Percentiles rank a stretch among this genome's conserved stretches.
phyloP scores from a whole-genome alignment of 2,113 vertebrate genomes.

The Dipodomys ordii region DNA sequence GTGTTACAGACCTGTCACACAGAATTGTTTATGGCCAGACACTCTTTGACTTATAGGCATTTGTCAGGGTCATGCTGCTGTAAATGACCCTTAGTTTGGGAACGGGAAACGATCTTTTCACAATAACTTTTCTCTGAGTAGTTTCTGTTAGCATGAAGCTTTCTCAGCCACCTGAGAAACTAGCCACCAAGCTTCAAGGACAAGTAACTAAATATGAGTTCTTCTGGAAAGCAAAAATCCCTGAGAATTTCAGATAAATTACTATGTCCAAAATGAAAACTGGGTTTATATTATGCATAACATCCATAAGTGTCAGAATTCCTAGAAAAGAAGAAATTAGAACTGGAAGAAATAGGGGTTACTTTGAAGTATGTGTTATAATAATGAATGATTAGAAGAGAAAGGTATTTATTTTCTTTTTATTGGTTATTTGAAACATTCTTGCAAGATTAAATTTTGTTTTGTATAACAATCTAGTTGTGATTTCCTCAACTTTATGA shows the following conservation, averaged over 20 bases:
- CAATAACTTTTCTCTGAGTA: constrained; percentile 68
- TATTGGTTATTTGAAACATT: not conserved
- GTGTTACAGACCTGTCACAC: constrained; percentile 58
- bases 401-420: not conserved
- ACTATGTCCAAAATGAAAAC: not conserved
- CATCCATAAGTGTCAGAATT: not conserved
- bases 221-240: not conserved
- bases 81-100: constrained; percentile 63
- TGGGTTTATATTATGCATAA: not conserved
- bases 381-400: not conserved
- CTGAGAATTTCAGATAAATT: constrained; percentile 19
- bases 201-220: constrained; percentile 23
- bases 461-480: not conserved
- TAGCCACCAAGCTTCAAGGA: constrained; percentile 59
- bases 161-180: constrained; percentile 53
- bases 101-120: constrained; percentile 63
- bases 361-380: not conserved
- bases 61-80: constrained; percentile 70
- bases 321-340: not conserved
- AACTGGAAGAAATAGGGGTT: not conserved
- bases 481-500: not conserved
- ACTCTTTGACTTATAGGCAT: constrained; percentile 67
- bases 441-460: not conserved
- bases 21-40: constrained; percentile 60
- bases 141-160: constrained; percentile 34